Conservation (phyloP, 1,140 invertebrate species). For the Venturia canescens region DNA sequence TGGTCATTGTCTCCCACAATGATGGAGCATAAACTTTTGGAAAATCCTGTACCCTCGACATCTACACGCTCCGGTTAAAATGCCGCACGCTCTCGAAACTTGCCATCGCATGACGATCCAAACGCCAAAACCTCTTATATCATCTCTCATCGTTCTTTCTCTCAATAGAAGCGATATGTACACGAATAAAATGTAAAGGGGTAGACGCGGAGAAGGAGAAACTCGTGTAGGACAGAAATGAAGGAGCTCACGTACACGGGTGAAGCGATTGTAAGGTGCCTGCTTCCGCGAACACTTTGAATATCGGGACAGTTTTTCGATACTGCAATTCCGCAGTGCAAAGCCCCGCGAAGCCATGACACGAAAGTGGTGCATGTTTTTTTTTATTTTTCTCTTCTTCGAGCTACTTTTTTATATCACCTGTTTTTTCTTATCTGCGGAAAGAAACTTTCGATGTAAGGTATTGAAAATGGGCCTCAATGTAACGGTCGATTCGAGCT, state of each 20-base stretch:
- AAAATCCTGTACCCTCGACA: too few species aligned
- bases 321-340: slow-evolving; percentile 43
- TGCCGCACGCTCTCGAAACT: too few species aligned
- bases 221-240: slow-evolving; percentile 5
- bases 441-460: too few species aligned
- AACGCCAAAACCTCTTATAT: too few species aligned
- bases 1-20: too few species aligned
- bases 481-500: too few species aligned
- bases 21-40: too few species aligned
- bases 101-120: too few species aligned
- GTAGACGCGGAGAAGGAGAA: not conserved
- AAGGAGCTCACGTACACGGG: slow-evolving; percentile 37
- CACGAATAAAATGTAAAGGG: not conserved
- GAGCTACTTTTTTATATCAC: not conserved
- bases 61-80: too few species aligned
- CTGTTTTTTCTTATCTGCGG: not conserved
- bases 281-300: slow-evolving; percentile 51
- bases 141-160: slow-evolving; percentile 3
- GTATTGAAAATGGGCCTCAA: too few species aligned
- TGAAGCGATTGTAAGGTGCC: slow-evolving; percentile 26
- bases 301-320: slow-evolving; percentile 59
- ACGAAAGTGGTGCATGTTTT: not conserved
- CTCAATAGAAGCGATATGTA: not conserved
- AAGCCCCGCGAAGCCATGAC: not conserved
- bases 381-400: slow-evolving; percentile 14